Base-by-base conservation (phyloP, 2,888 invertebrate genomes). In the Athetis lepigone region DNA sequence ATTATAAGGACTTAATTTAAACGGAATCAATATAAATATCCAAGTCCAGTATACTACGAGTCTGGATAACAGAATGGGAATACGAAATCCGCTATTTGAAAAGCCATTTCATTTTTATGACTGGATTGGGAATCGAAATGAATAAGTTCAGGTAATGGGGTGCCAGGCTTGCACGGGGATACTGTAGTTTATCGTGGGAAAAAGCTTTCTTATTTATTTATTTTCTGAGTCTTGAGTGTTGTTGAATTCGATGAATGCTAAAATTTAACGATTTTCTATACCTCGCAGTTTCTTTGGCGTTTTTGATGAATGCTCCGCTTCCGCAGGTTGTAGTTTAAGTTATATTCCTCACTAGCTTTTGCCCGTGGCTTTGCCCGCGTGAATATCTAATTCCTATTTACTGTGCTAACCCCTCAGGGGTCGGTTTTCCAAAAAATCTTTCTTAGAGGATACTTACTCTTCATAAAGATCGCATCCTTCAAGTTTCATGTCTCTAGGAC, bases 81-180 rank as follows among this genome's bases (percentile, higher is more conserved):
- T 75, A 70, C 73, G 46, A 68, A 78, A 76, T 77, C 70, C 70
- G 66, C 63, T 46, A 72, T 77, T 73, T 61, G 51, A 61, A 64
- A 70, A 69, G 66, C 57, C 72, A 79, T 81, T 80, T 75, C 71
- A 73, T 63, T 76, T 81, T 81, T 77, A 76, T 70, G 65, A 59
- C 54, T 67, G 70, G 19, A 47, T 63, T 56, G 75, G 75, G 72
- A 75, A 79, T 80, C 46, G 70, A 76, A 75, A 75, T 75, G 59
- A 64, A 78, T 74, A 68, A 61, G 42, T 45, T 50, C 51, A 56
- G 63, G 68, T 73, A 62, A 67, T 68, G 45, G 54, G 37, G 45
- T 64, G 59, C 27, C 54, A 46, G 42, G 16, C 25, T 51, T 40
- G 29, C 16, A 52, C n/a, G n/a, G n/a, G n/a, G 27, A 9, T 4